These are phyloP conservation scores for Pterocles orientalis DNA, from an alignment of 2,113 vertebrate species.

Conservation along the genomic window DNA sequence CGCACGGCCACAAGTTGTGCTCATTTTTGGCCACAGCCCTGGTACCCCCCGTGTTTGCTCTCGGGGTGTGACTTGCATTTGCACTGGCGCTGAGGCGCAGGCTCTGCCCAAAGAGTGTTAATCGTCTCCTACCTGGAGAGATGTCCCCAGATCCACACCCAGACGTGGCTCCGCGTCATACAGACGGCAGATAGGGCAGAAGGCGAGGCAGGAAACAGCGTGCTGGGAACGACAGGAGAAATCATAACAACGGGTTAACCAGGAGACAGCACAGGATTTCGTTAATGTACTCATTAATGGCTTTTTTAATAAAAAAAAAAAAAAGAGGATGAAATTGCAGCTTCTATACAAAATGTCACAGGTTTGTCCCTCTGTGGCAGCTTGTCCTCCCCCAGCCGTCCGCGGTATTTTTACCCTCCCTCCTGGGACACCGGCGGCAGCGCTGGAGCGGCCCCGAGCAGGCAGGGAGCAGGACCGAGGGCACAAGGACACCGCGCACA, in stretches of 20 bases:
- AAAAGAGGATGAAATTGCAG: neutral
- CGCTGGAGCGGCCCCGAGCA: neutral
- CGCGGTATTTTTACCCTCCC: neutral
- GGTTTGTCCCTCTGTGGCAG: neutral
- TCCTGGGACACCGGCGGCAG: neutral
- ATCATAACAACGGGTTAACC: neutral
- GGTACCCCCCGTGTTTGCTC: neutral
- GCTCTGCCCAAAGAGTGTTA: neutral
- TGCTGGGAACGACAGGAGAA: neutral
- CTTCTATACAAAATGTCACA: neutral
- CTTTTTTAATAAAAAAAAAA: neutral
- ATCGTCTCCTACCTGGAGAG: neutral
- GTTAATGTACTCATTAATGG: neutral
- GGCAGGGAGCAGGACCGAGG: neutral
- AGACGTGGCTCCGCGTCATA: fast-evolving
- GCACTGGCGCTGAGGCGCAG: neutral
- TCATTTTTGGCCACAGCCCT: neutral
- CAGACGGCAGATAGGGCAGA: neutral
- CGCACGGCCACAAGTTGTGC: neutral
- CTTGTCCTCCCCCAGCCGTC: neutral
- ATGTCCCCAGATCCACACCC: neutral
- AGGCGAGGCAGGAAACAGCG: neutral
- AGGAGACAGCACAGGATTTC: neutral
- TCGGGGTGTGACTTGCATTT: neutral
- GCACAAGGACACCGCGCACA: neutral